A percentile compares a stretch with the other conserved stretches of the same genome.
phyloP scores from a whole-genome alignment of 2,113 vertebrate species.

The Pseudorectes ferrugineus region DNA sequence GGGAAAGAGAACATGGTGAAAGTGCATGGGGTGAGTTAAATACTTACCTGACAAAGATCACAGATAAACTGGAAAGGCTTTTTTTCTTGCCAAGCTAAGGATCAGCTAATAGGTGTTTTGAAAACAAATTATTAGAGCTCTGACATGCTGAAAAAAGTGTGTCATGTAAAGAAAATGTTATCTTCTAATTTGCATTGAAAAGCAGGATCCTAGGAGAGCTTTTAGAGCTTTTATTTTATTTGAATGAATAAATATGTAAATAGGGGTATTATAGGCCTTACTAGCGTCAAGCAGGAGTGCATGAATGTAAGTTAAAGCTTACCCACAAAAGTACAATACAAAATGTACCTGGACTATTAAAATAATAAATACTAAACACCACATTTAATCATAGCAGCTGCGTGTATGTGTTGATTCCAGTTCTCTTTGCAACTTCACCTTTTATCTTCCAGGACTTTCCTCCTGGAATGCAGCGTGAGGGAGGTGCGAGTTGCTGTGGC shows the following conservation, averaged over 20 bases:
- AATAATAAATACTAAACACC: neutral
- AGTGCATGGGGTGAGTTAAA: neutral
- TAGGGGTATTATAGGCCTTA: neutral
- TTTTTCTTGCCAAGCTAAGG: neutral
- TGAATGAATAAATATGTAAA: neutral
- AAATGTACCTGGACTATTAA: neutral
- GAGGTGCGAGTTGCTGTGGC: constrained; percentile 93
- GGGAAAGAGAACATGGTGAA: neutral
- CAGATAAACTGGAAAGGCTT: neutral
- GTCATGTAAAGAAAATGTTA: neutral
- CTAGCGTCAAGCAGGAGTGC: neutral
- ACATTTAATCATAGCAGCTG: neutral
- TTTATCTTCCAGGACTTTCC: constrained; percentile 82
- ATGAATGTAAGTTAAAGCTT: neutral
- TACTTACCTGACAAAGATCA: neutral
- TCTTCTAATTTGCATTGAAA: neutral
- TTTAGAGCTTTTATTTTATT: neutral
- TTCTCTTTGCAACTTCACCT: neutral
- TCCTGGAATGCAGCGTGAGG: constrained; percentile 92
- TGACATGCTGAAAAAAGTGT: neutral
- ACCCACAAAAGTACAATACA: neutral
- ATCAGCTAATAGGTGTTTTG: neutral
- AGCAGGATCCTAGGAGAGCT: neutral
- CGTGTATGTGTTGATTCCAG: neutral
- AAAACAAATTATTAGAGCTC: neutral